Base-by-base conservation (phyloP, 92 coral and sea anemone species). In the Palythoa heliodiscus region DNA sequence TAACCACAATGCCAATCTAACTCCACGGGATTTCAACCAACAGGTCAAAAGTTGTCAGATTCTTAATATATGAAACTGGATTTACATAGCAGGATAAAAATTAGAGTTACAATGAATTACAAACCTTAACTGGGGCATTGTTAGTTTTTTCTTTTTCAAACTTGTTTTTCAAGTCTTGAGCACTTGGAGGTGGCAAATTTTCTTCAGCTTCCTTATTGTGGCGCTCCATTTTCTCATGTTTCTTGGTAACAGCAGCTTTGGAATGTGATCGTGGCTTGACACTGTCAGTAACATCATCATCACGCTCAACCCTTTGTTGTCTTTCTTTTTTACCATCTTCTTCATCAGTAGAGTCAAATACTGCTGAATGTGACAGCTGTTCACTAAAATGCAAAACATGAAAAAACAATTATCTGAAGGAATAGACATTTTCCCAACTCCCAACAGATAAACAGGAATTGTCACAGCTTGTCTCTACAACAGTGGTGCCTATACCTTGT, bases 101-200 rank as follows among this genome's bases (percentile, higher is more conserved):
- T 29, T 29, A 29, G 35, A 1, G 35, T 11, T 13, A 10, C 3
- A 0, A 13, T 12, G 11, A 4, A 8, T 12, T 0, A 66, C 74
- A 47, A 47, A 80, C 73, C 60, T 77, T 90, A 15, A 81, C 70
- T 19, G 79, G 86, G 19, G 73, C 82, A 58, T 87, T 87, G 68
- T 87, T 80, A 61, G 87, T 76, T 54, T 91, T 91, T 20, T 90
- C 92, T 22, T 86, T 90, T 75, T 89, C 96, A 87, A 93, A 88
- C 79, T 91, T 93, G 61, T 75, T 88, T 12, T 70, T 79, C 1
- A 88, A 72, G 24, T 88, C 87, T 73, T 13, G 88, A 16, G 96
- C 76, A 52, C 79, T 52, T 12, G 74, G 23, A 43, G 43, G 83
- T 20, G 83, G 83, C 57, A 63, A 12, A 14, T 80, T 80, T 40